Evolutionary conservation across 92 coral and sea anemone species (phyloP).

Genomic region (Nematostella vectensis): DNA sequence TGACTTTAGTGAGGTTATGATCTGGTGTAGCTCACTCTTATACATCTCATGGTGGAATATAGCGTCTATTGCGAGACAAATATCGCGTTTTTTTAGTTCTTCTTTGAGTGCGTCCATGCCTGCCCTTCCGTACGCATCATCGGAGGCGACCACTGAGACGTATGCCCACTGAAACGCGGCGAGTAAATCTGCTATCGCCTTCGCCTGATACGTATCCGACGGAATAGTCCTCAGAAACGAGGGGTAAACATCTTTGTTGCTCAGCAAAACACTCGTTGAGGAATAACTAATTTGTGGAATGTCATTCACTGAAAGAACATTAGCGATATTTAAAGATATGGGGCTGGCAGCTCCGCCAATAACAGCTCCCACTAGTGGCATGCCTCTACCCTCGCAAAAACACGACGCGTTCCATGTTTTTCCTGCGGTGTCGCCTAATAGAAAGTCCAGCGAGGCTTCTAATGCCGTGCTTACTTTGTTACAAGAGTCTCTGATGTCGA

Average conservation of each 20-base stretch:
- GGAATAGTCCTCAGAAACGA: conserved; percentile 95
- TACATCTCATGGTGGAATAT: conserved; percentile 56
- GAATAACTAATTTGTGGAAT: conserved; percentile 97
- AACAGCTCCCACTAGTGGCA: conserved; percentile 60
- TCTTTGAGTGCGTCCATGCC: conserved; percentile 76
- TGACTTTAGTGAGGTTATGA: conserved; percentile 47
- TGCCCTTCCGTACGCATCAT: conserved; percentile 88
- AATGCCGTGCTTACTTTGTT: conserved; percentile 66
- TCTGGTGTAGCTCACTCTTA: conserved; percentile 35
- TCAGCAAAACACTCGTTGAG: conserved; percentile 81
- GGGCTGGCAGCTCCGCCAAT: conserved; percentile 95
- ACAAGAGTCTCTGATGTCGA: conserved; percentile 92
- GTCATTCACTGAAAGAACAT: conserved; percentile 56
- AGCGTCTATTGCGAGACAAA: conserved; percentile 72
- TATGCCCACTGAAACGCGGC: conserved; percentile 78
- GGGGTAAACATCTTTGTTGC: conserved; percentile 59
- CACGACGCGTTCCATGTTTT: conserved; percentile 26
- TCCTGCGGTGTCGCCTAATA: conserved; percentile 30
- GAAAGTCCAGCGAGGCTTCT: conserved; percentile 58
- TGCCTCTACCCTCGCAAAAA: conserved; percentile 16
- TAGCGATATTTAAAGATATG: conserved; percentile 66
- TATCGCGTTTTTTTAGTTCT: conserved; percentile 51
- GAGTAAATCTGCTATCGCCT: conserved; percentile 82
- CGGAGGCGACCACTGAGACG: conserved; percentile 86
- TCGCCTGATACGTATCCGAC: conserved; percentile 90